Percentiles rank a stretch among this genome's conserved stretches.
Evolutionary conservation across 2,797 vertebrate genomes (phyloP).

Genomic region (Tapera naevia): DNA sequence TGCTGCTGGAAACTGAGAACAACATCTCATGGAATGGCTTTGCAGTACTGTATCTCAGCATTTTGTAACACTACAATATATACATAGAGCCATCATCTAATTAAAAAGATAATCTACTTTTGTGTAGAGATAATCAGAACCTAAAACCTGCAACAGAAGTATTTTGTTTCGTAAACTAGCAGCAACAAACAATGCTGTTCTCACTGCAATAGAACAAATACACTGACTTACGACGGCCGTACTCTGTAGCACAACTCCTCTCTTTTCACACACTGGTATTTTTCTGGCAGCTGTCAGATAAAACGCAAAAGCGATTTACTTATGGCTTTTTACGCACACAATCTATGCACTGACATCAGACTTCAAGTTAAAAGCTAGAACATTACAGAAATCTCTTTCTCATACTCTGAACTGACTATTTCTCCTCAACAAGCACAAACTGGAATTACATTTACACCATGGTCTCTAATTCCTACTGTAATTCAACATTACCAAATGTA

Average conservation of each 20-base stretch:
- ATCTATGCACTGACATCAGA: background rate
- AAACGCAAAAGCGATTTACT: background rate
- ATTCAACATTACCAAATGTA: background rate
- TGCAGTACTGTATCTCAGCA: background rate
- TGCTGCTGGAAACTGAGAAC: background rate
- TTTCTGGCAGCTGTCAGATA: background rate
- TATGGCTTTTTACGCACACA: background rate
- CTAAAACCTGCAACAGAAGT: background rate
- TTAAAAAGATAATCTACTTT: background rate
- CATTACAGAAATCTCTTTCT: background rate
- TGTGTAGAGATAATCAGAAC: background rate
- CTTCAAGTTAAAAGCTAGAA: background rate
- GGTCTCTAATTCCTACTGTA: background rate
- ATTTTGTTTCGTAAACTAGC: background rate
- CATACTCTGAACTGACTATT: rapidly evolving
- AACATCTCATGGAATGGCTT: background rate
- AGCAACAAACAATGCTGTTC: background rate
- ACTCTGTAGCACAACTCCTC: background rate
- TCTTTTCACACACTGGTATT: background rate
- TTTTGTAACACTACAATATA: background rate
- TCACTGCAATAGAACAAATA: background rate
- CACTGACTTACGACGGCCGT: background rate
- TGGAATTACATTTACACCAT: background rate
- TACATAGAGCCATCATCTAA: background rate
- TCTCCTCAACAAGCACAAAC: background rate